phyloP scores from a whole-genome alignment of 2,888 invertebrate species.

The Selenia dentaria region DNA sequence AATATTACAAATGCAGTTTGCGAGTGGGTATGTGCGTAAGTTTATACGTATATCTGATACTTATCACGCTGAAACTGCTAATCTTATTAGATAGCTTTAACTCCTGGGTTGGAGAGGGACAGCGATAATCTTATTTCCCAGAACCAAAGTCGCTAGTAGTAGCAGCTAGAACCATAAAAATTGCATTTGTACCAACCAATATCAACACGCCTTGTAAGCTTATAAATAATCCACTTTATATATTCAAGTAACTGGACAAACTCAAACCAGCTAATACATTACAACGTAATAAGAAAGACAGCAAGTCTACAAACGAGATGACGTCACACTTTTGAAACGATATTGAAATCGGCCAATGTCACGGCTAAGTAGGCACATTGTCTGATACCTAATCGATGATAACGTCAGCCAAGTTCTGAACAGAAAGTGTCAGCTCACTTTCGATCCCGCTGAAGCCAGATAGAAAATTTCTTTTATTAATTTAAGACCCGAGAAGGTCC shows the following conservation, averaged over 20 bases:
- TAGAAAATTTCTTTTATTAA: constrained; percentile 56
- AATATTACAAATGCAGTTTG: too few relatives aligned
- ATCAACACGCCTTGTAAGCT: too few relatives aligned
- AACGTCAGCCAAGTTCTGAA: constrained; percentile 18
- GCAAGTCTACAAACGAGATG: constrained; percentile 2
- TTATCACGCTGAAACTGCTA: too few relatives aligned
- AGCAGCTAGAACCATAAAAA: too few relatives aligned
- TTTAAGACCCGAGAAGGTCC: constrained; percentile 52
- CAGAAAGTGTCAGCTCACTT: constrained; percentile 36
- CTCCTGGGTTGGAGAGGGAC: too few relatives aligned
- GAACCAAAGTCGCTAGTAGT: too few relatives aligned
- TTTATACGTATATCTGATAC: too few relatives aligned
- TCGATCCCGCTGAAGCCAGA: constrained; percentile 44
- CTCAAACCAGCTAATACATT: constrained; percentile 4
- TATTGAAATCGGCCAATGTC: constrained; percentile 24
- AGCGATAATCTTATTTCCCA: too few relatives aligned
- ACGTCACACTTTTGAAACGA: constrained; percentile 13
- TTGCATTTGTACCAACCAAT: too few relatives aligned
- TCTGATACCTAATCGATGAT: constrained; percentile 22
- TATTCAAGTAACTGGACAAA: constrained; percentile 1
- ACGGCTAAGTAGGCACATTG: constrained; percentile 21
- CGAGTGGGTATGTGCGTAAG: too few relatives aligned
- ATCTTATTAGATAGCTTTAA: too few relatives aligned
- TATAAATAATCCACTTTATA: too few relatives aligned
- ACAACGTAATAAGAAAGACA: constrained; percentile 10